phyloP scores from a whole-genome alignment of 1,140 invertebrate species.

The Brachionus koreanus region DNA sequence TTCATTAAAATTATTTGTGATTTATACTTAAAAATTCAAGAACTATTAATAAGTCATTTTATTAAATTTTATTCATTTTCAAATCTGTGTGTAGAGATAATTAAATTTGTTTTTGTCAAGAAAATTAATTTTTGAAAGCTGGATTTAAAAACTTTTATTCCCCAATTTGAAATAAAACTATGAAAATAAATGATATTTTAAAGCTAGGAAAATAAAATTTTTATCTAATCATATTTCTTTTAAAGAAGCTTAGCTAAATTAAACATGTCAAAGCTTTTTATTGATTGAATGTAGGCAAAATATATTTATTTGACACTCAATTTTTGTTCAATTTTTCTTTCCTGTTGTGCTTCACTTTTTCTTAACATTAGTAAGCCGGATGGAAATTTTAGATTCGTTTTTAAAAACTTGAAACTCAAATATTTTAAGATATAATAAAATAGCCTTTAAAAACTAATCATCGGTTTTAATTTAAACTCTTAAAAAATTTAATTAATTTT shows the following conservation, averaged over 20 bases:
- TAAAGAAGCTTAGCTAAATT: neutral
- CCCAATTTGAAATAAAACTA: neutral
- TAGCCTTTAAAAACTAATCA: too few relatives aligned
- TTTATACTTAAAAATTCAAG: too few relatives aligned
- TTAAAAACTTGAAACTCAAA: too few relatives aligned
- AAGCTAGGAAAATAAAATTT: neutral
- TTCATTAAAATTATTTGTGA: too few relatives aligned
- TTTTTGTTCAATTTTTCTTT: neutral
- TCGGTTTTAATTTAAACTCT: too few relatives aligned
- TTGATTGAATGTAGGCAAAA: neutral
- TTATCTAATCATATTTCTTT: neutral
- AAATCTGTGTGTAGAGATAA: neutral
- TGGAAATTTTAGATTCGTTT: too few relatives aligned
- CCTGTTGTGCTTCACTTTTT: neutral
- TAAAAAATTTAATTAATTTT: too few relatives aligned
- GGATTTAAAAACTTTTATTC: neutral
- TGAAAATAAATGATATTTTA: neutral
- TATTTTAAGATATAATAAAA: too few relatives aligned
- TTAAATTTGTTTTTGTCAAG: neutral
- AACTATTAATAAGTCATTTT: too few relatives aligned
- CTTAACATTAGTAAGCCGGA: too few relatives aligned
- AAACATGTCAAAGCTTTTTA: neutral
- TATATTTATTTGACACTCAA: neutral
- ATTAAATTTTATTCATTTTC: neutral
- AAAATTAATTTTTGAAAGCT: neutral